Evolutionary conservation across 2,888 invertebrate species (phyloP), one percentile per base, ranked within the genome.

Genomic region (Julus scandinavius): DNA sequence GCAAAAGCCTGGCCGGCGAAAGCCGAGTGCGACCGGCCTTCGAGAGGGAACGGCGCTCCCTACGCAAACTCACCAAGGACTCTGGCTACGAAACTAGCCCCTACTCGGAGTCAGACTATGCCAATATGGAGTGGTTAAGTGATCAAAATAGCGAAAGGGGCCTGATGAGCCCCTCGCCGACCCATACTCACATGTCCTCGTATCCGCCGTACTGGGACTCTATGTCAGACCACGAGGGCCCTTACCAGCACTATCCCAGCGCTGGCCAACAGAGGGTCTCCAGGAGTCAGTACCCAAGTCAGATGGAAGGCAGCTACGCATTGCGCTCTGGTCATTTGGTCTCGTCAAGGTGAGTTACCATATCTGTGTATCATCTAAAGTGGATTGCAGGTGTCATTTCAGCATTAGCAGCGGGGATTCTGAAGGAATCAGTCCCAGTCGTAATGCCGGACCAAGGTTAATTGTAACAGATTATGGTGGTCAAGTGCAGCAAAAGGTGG

Each of bases 41-140:
- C 49, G 89, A 89, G 84, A 86, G 89, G 40, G 91, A 90, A 85
- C 90, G 91, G 83, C 90, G 91, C 17, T 91, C 91, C n/a, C 89
- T 90, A 13, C 89, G 91, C 40, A 91, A 91, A 85, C 89, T 91
- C 58, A 91, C 91, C n/a, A 91, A 91, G 88, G 91, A 91, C 89
- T 91, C 91, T 13, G 91, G 91, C 20, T 91, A 91, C 89, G 91
- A 91, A 88, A 91, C 91, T 91, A 91, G 89, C 80, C 89, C 89
- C 29, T 89, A 89, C 38, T 89, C 89, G 2, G 89, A 89, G 49
- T 89, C 88, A 15, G 89, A 89, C 54, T 89, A 89, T 85, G 89
- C 89, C 29, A 89, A 89, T 49, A 72, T 89, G 83, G 89, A 89
- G 40, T 89, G 89, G 88, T 89, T 86, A 80, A 88, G 88, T 54